Evolutionary conservation across 1,140 invertebrate species (phyloP), one percentile per base, ranked within the genome.

Genomic region (Formica selysi): DNA sequence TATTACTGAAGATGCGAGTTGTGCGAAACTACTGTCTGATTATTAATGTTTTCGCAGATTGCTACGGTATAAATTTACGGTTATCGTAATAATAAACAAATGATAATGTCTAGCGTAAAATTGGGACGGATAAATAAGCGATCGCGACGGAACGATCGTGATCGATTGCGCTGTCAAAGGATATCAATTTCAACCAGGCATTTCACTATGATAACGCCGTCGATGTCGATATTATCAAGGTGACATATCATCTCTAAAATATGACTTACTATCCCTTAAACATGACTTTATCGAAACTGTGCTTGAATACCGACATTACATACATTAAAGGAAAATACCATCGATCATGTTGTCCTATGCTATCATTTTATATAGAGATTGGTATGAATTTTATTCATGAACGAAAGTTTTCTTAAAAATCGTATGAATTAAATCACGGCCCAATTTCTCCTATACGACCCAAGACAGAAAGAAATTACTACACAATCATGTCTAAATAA

Each of bases 81-180:
- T 38, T 38, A 38, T 38, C 36, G 36, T 38, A 48, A 2, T 3
- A 48, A 16, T 16, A 48, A 57, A n/a, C 5, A 54, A 54, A 68
- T 44, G 10, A 11, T 48, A 48, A 48, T 48, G 3, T 51, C 16
- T 51, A 13, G 11, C 3, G 2, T 32, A 51, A 51, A 19, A 51
- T 51, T 51, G 19, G 19, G 0, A 51, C 74, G 16, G 19, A 26
- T 68, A 68, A 51, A 79, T 13, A 13, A 54, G n/a, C 76, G 36
- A 54, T 57, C 62, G 19, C 0, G 44, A 51, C 11, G 48, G 26
- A 79, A 48, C 6, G 41, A 64, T 78, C 38, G 26, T 78, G 76
- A 78, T 32, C 13, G 76, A 80, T 70, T 54, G 76, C 64, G 78
- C 29, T 36, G 78, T 57, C 78, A n/a, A 19, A 22, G 36, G 29